phyloP scores from a whole-genome alignment of 2,888 invertebrate genomes.

The Patella depressa region DNA sequence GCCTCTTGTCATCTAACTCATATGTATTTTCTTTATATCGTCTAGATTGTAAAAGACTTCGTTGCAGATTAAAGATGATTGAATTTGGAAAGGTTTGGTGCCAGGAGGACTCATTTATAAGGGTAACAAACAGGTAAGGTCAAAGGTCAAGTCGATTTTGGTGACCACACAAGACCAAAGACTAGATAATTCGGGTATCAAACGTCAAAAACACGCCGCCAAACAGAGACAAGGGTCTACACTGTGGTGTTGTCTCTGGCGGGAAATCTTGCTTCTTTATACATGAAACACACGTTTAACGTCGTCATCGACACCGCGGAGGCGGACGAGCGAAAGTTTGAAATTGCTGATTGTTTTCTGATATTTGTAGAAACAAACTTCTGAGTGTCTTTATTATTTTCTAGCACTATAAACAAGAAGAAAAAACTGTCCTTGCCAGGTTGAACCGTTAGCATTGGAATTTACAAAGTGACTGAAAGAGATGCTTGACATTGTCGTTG shows the following conservation, averaged over 20 bases:
- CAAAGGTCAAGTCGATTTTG: neutral
- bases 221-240: neutral
- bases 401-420: neutral
- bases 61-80: neutral
- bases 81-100: neutral
- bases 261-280: neutral
- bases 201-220: neutral
- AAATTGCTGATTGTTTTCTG: slow-evolving; percentile 10
- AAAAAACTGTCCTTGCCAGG: neutral
- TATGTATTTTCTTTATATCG: too few relatives aligned
- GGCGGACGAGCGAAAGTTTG: slow-evolving; percentile 3
- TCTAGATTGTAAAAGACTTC: too few relatives aligned
- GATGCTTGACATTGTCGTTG: slow-evolving; percentile 1
- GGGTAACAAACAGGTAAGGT: neutral
- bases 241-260: neutral
- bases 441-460: slow-evolving; percentile 3
- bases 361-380: slow-evolving; percentile 10
- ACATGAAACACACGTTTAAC: slow-evolving; percentile 7
- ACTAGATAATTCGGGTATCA: neutral
- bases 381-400: slow-evolving; percentile 5
- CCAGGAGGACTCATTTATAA: neutral
- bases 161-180: neutral
- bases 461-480: slow-evolving; percentile 7
- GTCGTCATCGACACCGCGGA: neutral
- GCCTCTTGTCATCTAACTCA: neutral